Percentiles rank a stretch among this genome's conserved stretches.
Conservation (phyloP, 2,113 vertebrate genomes). For the Hippocampus comes region DNA sequence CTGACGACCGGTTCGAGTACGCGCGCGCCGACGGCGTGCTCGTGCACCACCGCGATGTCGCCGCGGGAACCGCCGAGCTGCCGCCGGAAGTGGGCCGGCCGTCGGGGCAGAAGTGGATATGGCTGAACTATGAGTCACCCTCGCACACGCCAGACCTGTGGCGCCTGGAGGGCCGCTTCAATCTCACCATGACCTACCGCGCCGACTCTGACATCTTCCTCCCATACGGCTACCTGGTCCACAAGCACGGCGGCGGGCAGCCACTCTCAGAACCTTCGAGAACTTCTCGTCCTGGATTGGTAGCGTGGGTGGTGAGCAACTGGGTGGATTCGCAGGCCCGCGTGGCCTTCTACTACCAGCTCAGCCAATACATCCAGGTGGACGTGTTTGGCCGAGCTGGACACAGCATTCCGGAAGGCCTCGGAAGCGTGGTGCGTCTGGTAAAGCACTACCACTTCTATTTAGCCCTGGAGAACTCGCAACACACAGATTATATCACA, state of each 20-base stretch:
- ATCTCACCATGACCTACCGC: conserved; percentile 87
- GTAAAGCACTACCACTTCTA: conserved; percentile 87
- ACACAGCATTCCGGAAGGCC: conserved; percentile 49
- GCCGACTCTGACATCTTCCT: conserved; percentile 83
- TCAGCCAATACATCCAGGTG: conserved; percentile 74
- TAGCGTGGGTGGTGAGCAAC: conserved; percentile 91
- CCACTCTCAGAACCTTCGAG: conserved; percentile 6
- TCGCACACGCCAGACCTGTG: conserved; percentile 71
- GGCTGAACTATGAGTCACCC: conserved; percentile 95
- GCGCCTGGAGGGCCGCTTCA: conserved; percentile 73
- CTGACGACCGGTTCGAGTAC: conserved; percentile 63
- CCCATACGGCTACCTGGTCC: conserved; percentile 83
- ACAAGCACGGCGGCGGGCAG: neutral
- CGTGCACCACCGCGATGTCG: conserved; percentile 84
- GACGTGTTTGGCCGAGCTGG: conserved; percentile 80
- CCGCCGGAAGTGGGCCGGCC: conserved; percentile 35
- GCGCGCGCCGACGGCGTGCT: conserved; percentile 77
- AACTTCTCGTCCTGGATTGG: conserved; percentile 70
- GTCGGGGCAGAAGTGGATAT: conserved; percentile 84
- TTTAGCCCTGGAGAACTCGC: conserved; percentile 91
- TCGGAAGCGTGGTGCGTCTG: conserved; percentile 63
- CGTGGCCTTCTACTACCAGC: conserved; percentile 78
- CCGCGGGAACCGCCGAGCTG: neutral
- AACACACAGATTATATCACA: conserved; percentile 89
- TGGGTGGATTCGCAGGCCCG: conserved; percentile 82